Conservation (phyloP, 2,888 invertebrate genomes). For the Agapostemon virescens region DNA sequence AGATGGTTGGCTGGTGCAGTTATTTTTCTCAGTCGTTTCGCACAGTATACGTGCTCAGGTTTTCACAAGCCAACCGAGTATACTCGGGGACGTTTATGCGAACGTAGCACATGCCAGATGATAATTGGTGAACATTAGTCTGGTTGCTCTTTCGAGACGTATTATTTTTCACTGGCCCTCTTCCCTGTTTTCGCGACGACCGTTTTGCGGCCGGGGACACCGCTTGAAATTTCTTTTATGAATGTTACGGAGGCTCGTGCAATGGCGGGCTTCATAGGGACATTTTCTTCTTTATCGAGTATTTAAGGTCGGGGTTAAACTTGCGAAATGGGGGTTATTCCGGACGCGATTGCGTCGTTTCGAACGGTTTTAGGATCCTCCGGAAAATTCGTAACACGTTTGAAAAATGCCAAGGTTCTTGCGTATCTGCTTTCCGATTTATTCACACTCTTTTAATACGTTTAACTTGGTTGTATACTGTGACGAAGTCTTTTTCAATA, state of each 20-base stretch:
- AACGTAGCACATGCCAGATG: constrained; percentile 28
- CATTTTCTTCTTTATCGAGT: constrained; percentile 13
- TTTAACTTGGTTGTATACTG: background rate
- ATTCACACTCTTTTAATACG: background rate
- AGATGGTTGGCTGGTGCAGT: background rate
- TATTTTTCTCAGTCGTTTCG: background rate
- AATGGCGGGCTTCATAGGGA: background rate
- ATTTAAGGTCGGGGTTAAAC: background rate
- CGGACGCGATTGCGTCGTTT: background rate
- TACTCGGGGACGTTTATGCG: constrained; percentile 32
- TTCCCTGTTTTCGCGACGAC: constrained; percentile 18
- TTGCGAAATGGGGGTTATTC: background rate
- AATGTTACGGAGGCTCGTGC: background rate
- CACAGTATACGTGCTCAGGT: background rate
- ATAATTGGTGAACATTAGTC: constrained; percentile 54
- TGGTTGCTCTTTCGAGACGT: constrained; percentile 30
- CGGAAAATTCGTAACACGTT: no score
- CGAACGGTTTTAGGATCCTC: background rate
- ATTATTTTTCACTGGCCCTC: constrained; percentile 36
- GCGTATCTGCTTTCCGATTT: background rate
- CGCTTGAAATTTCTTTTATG: constrained; percentile 1
- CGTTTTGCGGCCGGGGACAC: constrained; percentile 15
- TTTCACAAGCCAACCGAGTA: background rate
- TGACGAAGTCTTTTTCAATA: background rate
- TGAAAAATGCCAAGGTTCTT: background rate